Percentiles rank a stretch among this genome's conserved stretches.
These are phyloP conservation scores for Tichodroma muraria DNA, from an alignment of 2,113 vertebrate species.

Conservation along the genomic window DNA sequence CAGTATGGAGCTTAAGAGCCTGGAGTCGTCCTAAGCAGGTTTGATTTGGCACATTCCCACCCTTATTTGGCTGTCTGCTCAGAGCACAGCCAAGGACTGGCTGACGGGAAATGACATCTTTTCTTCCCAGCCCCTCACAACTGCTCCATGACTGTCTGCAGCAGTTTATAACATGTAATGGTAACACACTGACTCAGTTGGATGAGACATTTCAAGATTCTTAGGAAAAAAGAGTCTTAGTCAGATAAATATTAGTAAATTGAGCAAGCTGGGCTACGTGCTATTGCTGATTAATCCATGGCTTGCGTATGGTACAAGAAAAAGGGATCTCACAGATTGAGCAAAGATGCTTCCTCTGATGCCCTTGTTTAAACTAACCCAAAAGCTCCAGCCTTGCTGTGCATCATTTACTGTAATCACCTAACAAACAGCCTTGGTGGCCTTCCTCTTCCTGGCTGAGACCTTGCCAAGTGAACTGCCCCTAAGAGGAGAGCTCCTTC, in stretches of 20 bases:
- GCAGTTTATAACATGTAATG: background rate
- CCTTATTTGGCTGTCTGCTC: background rate
- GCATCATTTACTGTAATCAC: background rate
- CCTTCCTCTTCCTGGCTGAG: background rate
- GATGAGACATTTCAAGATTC: background rate
- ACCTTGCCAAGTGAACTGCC: background rate
- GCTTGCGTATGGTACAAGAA: background rate
- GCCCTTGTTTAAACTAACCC: constrained; percentile 15
- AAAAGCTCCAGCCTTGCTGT: background rate
- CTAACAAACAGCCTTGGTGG: background rate
- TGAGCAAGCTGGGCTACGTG: background rate
- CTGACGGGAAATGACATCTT: constrained; percentile 20
- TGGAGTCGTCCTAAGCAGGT: background rate
- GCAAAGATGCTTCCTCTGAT: constrained; percentile 11
- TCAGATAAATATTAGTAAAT: constrained; percentile 64
- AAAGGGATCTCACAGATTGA: background rate
- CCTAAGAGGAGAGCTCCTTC: background rate
- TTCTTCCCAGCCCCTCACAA: background rate
- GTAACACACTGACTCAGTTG: constrained; percentile 29
- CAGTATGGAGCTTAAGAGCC: background rate
- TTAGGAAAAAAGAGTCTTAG: constrained; percentile 21
- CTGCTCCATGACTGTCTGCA: background rate
- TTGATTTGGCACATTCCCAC: background rate
- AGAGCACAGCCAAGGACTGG: background rate
- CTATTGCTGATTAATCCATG: constrained; percentile 38